These are phyloP conservation scores for Baronia brevicornis DNA, from an alignment of 2,888 invertebrate species.

Conservation along the genomic window DNA sequence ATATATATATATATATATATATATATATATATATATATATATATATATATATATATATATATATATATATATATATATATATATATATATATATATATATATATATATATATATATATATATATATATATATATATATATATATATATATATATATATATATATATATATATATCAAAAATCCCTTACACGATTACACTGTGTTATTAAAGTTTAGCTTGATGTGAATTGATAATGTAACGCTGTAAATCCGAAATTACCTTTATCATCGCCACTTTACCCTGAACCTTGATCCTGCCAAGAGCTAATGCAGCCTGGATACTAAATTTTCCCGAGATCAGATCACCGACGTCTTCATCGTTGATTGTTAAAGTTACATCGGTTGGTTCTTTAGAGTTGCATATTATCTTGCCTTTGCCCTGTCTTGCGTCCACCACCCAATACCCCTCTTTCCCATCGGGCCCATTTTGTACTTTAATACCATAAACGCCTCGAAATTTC, in stretches of 20 bases:
- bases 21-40: too few species aligned
- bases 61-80: too few species aligned
- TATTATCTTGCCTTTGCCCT: constrained; percentile 88
- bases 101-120: not conserved
- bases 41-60: too few species aligned
- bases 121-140: not conserved
- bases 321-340: constrained; percentile 93
- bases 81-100: not conserved
- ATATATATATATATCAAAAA: too few species aligned
- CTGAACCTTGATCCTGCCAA: constrained; percentile 96
- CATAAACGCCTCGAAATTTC: constrained; percentile 90
- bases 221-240: constrained; percentile 82
- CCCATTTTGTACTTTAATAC: constrained; percentile 91
- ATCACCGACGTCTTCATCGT: constrained; percentile 90
- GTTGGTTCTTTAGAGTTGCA: constrained; percentile 90
- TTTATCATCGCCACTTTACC: constrained; percentile 97
- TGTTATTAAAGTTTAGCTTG: constrained; percentile 82
- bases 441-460: constrained; percentile 86
- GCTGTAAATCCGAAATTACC: constrained; percentile 88
- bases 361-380: constrained; percentile 91
- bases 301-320: constrained; percentile 96
- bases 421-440: constrained; percentile 95
- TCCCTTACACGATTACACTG: constrained; percentile 11
- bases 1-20: too few species aligned
- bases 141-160: not conserved